These are phyloP conservation scores for Agrotis clavis DNA, from an alignment of 2,888 invertebrate species.

Conservation along the genomic window DNA sequence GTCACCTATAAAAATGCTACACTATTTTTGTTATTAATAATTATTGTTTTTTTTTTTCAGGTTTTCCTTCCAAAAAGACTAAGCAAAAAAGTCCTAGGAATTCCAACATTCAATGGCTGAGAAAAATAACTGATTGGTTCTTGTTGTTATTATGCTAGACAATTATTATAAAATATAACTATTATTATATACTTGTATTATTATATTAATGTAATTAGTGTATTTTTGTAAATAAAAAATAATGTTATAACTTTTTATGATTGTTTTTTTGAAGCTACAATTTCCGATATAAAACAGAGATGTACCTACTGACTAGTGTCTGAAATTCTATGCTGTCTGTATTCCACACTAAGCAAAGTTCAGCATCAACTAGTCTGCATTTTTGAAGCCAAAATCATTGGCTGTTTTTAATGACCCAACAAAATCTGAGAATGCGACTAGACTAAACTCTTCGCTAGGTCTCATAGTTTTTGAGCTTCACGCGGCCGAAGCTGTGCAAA, in stretches of 20 bases:
- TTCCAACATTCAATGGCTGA: background rate
- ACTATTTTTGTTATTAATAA: background rate
- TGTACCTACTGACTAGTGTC: too few species aligned
- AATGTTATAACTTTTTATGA: background rate
- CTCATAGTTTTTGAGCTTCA: too few species aligned
- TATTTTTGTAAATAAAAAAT: constrained; percentile 46
- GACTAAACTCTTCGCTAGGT: too few species aligned
- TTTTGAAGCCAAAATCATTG: too few species aligned
- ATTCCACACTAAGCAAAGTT: too few species aligned
- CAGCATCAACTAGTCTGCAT: too few species aligned
- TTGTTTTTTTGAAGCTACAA: background rate
- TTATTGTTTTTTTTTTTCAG: constrained; percentile 9
- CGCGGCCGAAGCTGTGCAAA: too few species aligned
- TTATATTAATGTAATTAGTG: constrained; percentile 28
- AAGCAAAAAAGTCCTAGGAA: constrained; percentile 9
- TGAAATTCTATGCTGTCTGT: too few species aligned
- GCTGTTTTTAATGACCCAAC: too few species aligned
- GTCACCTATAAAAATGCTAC: background rate
- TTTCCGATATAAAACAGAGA: background rate
- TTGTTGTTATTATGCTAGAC: constrained; percentile 34
- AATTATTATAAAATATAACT: constrained; percentile 15
- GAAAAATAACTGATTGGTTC: background rate
- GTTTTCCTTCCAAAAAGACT: background rate
- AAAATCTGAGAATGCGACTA: too few species aligned
- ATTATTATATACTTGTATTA: constrained; percentile 1